Evolutionary conservation across 2,113 vertebrate species (phyloP).

Genomic region (Erinaceus europaeus): DNA sequence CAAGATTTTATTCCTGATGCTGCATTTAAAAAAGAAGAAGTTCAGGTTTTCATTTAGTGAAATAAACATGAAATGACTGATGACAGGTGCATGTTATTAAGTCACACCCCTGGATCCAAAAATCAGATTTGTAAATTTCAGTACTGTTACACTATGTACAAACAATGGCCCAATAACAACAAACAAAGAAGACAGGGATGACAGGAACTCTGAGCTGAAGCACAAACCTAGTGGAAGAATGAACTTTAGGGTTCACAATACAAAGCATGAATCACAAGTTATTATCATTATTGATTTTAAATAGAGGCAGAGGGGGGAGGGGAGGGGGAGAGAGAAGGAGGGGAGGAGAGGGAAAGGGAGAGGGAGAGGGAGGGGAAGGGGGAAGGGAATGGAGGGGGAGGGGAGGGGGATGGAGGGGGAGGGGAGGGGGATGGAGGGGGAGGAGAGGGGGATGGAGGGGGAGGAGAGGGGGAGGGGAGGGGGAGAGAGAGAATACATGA

Average conservation of each 20-base stretch:
- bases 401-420: too few species aligned
- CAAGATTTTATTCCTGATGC: too few species aligned
- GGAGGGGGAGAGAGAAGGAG: too few species aligned
- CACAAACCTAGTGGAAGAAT: neutral
- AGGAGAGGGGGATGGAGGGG: too few species aligned
- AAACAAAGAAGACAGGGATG: neutral
- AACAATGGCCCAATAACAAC: neutral
- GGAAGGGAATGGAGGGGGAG: too few species aligned
- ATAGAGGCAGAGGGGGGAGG: too few species aligned
- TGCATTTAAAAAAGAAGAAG: too few species aligned
- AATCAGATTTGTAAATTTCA: neutral
- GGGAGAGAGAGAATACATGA: too few species aligned
- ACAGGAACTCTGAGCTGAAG: neutral
- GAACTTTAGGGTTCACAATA: neutral
- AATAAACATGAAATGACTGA: neutral
- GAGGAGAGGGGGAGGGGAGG: too few species aligned
- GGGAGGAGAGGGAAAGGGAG: too few species aligned
- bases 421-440: too few species aligned
- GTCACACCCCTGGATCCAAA: neutral
- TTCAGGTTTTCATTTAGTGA: neutral
- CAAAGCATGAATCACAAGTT: neutral
- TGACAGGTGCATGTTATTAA: neutral
- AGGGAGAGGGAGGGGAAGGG: too few species aligned
- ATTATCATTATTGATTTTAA: neutral
- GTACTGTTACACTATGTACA: neutral